Evolutionary conservation across 2,797 vertebrate species (phyloP).

Genomic region (Coluber constrictor): DNA sequence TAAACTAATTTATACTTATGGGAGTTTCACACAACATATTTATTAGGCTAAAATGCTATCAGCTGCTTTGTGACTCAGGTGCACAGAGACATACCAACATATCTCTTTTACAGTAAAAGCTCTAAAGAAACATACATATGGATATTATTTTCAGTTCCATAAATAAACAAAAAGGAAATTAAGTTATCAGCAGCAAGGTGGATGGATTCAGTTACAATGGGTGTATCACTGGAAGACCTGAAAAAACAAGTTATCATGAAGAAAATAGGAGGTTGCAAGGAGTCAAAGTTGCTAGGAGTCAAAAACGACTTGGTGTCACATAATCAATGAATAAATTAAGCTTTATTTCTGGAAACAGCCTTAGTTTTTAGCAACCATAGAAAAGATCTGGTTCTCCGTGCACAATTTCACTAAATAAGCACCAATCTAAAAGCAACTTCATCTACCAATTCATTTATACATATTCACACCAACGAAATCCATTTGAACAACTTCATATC

Average conservation of each 20-base stretch:
- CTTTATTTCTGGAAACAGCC: neutral
- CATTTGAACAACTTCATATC: neutral
- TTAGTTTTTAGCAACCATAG: neutral
- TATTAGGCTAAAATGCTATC: neutral
- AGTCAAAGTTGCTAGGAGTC: neutral
- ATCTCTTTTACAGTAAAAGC: neutral
- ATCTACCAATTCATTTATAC: neutral
- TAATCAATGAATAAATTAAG: neutral
- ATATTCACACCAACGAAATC: neutral
- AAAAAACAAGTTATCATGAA: neutral
- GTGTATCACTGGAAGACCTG: neutral
- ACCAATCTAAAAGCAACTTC: neutral
- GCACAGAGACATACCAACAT: neutral
- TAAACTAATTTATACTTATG: neutral
- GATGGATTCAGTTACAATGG: neutral
- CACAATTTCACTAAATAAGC: neutral
- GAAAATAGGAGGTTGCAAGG: neutral
- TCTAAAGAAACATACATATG: neutral
- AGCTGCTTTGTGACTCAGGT: neutral
- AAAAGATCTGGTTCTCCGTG: neutral
- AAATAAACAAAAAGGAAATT: neutral
- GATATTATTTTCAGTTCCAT: neutral
- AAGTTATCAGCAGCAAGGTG: neutral
- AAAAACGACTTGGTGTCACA: neutral
- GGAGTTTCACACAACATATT: neutral